These are phyloP conservation scores for Rapana venosa DNA, from an alignment of 2,888 invertebrate genomes.

Conservation along the genomic window DNA sequence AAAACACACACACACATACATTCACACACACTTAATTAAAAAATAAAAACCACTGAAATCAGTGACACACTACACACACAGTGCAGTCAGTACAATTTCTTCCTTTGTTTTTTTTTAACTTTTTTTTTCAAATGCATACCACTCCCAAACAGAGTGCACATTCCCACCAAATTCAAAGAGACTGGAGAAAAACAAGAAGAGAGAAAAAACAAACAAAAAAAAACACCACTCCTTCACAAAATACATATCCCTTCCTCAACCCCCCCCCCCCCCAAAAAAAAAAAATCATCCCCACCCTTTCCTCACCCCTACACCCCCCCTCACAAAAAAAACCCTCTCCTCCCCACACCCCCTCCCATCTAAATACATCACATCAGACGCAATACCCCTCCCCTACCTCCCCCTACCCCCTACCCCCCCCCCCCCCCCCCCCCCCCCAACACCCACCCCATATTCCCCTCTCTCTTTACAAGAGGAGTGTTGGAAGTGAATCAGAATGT, in stretches of 20 bases:
- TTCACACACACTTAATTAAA: too few relatives aligned
- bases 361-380: not conserved
- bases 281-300: not conserved
- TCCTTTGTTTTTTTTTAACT: too few relatives aligned
- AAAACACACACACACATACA: too few relatives aligned
- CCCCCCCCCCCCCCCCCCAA: not conserved
- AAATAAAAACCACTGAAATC: too few relatives aligned
- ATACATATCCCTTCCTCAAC: not conserved
- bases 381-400: not conserved
- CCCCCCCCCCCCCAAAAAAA: not conserved
- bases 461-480: not conserved
- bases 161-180: too few relatives aligned
- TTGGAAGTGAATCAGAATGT: conserved; percentile 3
- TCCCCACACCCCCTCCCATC: not conserved
- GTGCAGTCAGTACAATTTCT: too few relatives aligned
- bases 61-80: too few relatives aligned
- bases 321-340: not conserved
- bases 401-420: not conserved
- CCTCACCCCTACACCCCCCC: not conserved
- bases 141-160: too few relatives aligned
- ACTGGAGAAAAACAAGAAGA: too few relatives aligned
- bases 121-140: too few relatives aligned
- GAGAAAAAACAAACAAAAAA: too few relatives aligned
- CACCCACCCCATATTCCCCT: not conserved
- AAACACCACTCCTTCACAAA: too few relatives aligned